phyloP scores from a whole-genome alignment of 2,797 vertebrate genomes.

The Mormyrops attenuatus region DNA sequence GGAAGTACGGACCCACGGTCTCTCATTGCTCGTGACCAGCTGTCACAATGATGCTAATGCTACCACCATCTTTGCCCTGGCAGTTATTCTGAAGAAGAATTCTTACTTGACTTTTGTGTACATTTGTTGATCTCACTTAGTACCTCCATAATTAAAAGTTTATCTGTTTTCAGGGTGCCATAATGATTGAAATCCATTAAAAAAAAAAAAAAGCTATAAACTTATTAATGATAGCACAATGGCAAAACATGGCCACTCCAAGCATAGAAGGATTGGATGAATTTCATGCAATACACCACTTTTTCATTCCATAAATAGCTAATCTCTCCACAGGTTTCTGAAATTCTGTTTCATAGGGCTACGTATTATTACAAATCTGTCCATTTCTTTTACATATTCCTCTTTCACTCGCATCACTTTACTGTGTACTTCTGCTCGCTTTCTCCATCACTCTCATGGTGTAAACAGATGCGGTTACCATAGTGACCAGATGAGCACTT shows the following conservation, averaged over 20 bases:
- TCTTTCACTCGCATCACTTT: background rate
- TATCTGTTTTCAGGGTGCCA: background rate
- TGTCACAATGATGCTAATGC: background rate
- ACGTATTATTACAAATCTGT: background rate
- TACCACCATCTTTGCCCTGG: background rate
- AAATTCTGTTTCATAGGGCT: background rate
- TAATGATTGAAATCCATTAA: background rate
- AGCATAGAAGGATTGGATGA: background rate
- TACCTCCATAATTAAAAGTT: background rate
- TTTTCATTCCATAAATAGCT: background rate
- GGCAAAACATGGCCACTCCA: background rate
- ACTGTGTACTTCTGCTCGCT: conserved; percentile 25
- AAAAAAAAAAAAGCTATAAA: background rate
- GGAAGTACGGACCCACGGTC: background rate
- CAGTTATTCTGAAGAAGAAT: background rate
- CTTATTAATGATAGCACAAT: background rate
- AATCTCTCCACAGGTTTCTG: background rate
- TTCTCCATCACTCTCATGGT: conserved; percentile 48
- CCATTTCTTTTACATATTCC: background rate
- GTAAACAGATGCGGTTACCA: conserved; percentile 85
- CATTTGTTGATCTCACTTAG: background rate
- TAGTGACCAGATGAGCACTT: conserved; percentile 63
- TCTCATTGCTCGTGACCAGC: background rate
- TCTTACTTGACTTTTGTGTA: background rate
- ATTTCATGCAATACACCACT: background rate